A percentile compares a stretch with the other conserved stretches of the same genome.
phyloP scores from a whole-genome alignment of 2,888 invertebrate species.

The Acheta domesticus region DNA sequence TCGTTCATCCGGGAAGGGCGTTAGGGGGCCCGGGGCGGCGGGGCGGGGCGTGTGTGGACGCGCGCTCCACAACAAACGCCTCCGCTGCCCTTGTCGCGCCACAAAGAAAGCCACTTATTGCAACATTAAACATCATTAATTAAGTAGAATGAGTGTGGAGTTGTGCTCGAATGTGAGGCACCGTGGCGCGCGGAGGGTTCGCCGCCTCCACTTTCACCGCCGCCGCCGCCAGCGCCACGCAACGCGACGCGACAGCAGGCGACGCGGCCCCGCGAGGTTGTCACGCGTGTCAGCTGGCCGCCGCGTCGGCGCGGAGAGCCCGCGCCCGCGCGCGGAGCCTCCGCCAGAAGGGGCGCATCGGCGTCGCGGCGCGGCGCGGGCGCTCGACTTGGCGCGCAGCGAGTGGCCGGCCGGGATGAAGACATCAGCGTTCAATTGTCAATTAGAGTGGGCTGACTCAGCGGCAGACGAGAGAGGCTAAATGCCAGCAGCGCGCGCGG shows the following conservation, averaged over 20 bases:
- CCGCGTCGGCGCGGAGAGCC: neutral
- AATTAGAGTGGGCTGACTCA: conserved; percentile 2
- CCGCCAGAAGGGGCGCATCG: neutral
- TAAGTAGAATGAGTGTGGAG: neutral
- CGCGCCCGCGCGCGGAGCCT: neutral
- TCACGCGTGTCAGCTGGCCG: too few relatives aligned
- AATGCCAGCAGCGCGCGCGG: neutral
- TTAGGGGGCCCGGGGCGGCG: neutral
- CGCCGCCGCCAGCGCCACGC: neutral
- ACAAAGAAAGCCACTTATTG: neutral
- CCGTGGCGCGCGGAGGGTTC: neutral
- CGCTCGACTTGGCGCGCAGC: neutral
- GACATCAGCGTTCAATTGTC: conserved; percentile 10
- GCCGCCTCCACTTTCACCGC: neutral
- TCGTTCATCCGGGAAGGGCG: neutral
- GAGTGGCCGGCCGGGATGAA: neutral
- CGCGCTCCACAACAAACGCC: neutral
- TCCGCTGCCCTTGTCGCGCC: neutral
- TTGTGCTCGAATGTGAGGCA: neutral
- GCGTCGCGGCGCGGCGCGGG: neutral
- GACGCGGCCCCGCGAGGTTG: too few relatives aligned
- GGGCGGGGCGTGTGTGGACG: neutral
- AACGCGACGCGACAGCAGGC: too few relatives aligned
- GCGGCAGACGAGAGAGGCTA: neutral
- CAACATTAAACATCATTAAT: conserved; percentile 10